A percentile compares a stretch with the other conserved stretches of the same genome.
These are phyloP conservation scores for Ophion obscuratus DNA, from an alignment of 2,888 invertebrate genomes.

Conservation along the genomic window DNA sequence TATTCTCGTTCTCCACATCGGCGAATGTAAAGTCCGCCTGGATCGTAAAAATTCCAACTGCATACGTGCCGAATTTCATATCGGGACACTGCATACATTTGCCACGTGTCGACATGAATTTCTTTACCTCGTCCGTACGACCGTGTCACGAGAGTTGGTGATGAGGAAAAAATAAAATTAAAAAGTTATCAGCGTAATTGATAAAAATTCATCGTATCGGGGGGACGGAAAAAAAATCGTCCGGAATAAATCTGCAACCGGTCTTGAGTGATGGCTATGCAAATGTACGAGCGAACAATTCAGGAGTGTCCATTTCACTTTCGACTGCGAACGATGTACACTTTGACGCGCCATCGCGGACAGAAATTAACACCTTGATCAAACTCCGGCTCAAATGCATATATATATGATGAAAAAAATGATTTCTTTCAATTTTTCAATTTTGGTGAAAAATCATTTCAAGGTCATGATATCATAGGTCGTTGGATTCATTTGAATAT, in stretches of 20 bases:
- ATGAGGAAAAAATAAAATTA: background rate
- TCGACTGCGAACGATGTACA: constrained; percentile 10
- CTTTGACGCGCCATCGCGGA: background rate
- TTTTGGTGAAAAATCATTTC: no score
- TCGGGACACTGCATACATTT: no score
- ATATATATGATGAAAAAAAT: background rate
- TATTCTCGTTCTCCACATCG: no score
- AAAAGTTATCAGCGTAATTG: background rate
- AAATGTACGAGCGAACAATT: background rate
- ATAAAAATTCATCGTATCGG: background rate
- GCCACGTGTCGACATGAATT: no score
- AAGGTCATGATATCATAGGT: no score
- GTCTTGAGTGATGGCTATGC: background rate
- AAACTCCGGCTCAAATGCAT: background rate
- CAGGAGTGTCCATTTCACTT: constrained; percentile 3
- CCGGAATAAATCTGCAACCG: background rate
- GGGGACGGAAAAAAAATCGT: background rate
- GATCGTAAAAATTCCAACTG: no score
- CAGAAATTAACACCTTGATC: background rate
- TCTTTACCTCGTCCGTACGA: no score
- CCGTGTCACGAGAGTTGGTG: no score
- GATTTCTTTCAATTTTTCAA: no score
- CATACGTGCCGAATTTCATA: no score
- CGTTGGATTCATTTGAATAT: no score
- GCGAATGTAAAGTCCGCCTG: no score